Base-by-base conservation (phyloP, 1,140 invertebrate genomes). In the Euwallacea fornicatus region DNA sequence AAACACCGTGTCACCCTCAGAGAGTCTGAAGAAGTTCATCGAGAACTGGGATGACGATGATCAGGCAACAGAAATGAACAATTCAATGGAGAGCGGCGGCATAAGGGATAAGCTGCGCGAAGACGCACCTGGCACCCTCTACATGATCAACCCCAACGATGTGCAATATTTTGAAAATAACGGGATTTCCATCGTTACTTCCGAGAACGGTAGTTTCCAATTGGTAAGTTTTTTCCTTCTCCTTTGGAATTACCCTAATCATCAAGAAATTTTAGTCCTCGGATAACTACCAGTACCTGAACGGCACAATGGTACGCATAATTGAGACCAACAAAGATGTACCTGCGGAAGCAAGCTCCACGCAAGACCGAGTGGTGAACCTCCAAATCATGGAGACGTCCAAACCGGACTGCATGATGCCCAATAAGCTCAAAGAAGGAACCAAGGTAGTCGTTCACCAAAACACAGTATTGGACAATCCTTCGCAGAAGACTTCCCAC, bases 1-100 rank as follows among this genome's bases (percentile, higher is more conserved):
- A 54, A 73, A 65, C 43, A 63, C 64, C 11, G 64, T 62, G 4
- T 73, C 71, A 0, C 67, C 76, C 7, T 76, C 73, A 7, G 73
- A 74, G 21, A 76, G 70, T 47, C 56, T 81, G 0, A 76, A 78
- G 50, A 78, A 79, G 46, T 81, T 75, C 59, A 71, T 81, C 11
- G 79, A 81, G 55, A 79, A 74, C n/a, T 81, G 77, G 78, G 76
- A 76, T 21, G 78, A 79, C 16, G 78, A 80, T 33, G 70, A 71
- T 6, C 43, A 60, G 7, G 13, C 73, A 11, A 15, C 43, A 0
- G 21, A 41, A 8, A 44, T 46, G 21, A 55, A 33, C 13, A 73
- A 67, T 33, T 44, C 59, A 7, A 67, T 70, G 50, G 69, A 66
- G 43, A 46, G n/a, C 9, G 56, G 42, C n/a, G 21, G 43, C 7